Evolutionary conservation across 2,797 vertebrate genomes (phyloP).

Genomic region (Aplochiton taeniatus): DNA sequence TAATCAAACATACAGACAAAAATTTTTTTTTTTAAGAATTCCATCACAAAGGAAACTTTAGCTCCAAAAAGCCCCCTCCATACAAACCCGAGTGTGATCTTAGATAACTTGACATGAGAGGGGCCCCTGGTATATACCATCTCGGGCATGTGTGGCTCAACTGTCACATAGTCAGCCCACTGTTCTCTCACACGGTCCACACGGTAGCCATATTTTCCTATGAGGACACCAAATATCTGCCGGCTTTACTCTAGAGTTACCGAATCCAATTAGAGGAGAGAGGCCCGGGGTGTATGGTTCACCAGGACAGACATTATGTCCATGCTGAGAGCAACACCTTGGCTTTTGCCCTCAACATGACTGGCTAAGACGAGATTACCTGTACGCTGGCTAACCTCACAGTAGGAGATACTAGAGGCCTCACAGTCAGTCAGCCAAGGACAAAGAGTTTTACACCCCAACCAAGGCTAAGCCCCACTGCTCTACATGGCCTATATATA

Average conservation of each 20-base stretch:
- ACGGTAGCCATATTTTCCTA: no score
- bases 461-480: not conserved
- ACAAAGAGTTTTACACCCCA: slow-evolving; percentile 3
- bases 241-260: not conserved
- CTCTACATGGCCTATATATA: not conserved
- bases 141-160: no score
- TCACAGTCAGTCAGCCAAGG: not conserved
- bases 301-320: not conserved
- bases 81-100: no score
- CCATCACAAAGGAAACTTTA: no score
- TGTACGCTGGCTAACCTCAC: not conserved
- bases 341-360: not conserved
- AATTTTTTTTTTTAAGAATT: no score
- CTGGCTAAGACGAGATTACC: not conserved
- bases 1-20: no score
- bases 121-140: no score
- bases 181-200: no score
- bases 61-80: no score
- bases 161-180: no score
- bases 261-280: not conserved
- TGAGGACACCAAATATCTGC: no score
- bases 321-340: not conserved
- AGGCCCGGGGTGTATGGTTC: not conserved
- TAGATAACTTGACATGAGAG: no score
- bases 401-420: not conserved